Evolutionary conservation across 2,113 vertebrate species (phyloP).

Genomic region (Podocnemis expansa): DNA sequence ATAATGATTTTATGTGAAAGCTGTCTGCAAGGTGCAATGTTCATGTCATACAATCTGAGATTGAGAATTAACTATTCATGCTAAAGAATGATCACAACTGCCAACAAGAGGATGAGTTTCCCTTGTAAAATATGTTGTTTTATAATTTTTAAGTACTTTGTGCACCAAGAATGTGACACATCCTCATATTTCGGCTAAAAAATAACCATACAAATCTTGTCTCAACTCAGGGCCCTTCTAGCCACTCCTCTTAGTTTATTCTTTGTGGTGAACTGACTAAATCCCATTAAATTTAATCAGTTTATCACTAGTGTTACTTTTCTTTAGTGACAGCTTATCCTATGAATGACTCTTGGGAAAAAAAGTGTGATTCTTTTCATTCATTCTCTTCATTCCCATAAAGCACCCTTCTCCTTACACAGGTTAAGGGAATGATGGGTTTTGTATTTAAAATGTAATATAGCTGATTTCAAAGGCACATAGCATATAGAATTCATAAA

Average conservation of each 20-base stretch:
- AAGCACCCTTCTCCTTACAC: neutral
- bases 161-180: too few relatives aligned
- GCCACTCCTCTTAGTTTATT: neutral
- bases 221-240: too few relatives aligned
- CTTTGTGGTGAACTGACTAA: neutral
- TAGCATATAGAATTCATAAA: too few relatives aligned
- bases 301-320: neutral
- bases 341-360: neutral
- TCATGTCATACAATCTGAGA: neutral
- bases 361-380: neutral
- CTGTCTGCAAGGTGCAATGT: neutral
- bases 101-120: too few relatives aligned
- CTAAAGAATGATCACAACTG: neutral
- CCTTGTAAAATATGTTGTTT: too few relatives aligned
- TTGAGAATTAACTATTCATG: neutral
- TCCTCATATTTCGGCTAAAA: too few relatives aligned
- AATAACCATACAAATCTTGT: too few relatives aligned
- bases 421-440: too few relatives aligned
- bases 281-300: neutral
- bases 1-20: neutral
- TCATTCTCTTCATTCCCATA: neutral
- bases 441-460: too few relatives aligned
- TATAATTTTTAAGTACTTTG: too few relatives aligned
- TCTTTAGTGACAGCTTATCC: neutral
- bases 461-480: too few relatives aligned